Evolutionary conservation across 2,888 invertebrate species (phyloP).

Genomic region (Drosophila kambysellisi): DNA sequence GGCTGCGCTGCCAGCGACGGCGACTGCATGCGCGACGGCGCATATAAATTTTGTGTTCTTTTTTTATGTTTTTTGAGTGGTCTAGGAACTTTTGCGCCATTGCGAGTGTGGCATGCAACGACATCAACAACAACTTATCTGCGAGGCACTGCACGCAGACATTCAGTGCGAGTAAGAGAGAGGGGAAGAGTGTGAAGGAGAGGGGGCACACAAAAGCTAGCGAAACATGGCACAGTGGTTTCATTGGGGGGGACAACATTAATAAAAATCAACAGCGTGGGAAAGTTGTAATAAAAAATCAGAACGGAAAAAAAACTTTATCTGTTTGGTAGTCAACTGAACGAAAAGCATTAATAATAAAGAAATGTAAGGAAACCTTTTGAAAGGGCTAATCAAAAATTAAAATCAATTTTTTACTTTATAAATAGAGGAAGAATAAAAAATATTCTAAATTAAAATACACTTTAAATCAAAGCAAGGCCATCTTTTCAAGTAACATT

Average conservation of each 20-base stretch:
- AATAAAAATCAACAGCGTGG: constrained; percentile 48
- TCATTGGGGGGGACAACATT: constrained; percentile 30
- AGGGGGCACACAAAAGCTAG: constrained; percentile 12
- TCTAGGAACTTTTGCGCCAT: constrained; percentile 79
- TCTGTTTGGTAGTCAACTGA: constrained; percentile 10
- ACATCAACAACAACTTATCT: constrained; percentile 56
- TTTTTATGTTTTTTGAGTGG: constrained; percentile 66
- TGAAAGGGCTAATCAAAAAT: neutral
- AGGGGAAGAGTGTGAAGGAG: neutral
- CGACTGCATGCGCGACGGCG: constrained; percentile 78
- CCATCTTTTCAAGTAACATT: neutral
- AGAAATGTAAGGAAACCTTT: neutral
- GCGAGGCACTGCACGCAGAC: constrained; percentile 58
- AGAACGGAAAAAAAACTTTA: constrained; percentile 20
- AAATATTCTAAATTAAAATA: neutral
- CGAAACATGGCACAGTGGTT: constrained; percentile 59
- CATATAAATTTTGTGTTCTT: constrained; percentile 79
- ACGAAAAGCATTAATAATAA: constrained; percentile 1
- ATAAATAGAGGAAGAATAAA: neutral
- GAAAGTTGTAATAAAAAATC: constrained; percentile 30
- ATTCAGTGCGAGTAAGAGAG: neutral
- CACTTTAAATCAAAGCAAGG: neutral
- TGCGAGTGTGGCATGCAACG: constrained; percentile 78
- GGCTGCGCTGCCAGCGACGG: constrained; percentile 54
- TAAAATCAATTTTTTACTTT: neutral